Percentiles rank a stretch among this genome's conserved stretches.
phyloP scores from a whole-genome alignment of 2,888 invertebrate species.

The Diaphora mendica region DNA sequence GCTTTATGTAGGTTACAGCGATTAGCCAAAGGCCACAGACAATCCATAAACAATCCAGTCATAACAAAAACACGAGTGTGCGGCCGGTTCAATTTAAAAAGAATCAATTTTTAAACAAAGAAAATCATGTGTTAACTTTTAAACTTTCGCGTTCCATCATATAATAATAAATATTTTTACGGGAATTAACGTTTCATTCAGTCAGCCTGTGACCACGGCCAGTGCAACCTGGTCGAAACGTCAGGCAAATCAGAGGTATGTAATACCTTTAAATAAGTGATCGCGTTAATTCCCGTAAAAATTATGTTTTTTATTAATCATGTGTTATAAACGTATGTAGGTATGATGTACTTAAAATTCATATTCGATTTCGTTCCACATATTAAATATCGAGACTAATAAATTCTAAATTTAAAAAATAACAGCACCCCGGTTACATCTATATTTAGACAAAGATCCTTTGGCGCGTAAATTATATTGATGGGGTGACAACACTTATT shows the following conservation, averaged over 20 bases:
- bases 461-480: not conserved
- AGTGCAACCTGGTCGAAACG: no score
- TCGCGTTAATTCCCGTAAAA: no score
- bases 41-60: slow-evolving; percentile 24
- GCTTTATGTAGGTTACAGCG: slow-evolving; percentile 1
- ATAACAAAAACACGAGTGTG: slow-evolving; percentile 22
- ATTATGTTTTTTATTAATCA: no score
- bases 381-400: not conserved
- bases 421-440: slow-evolving; percentile 35
- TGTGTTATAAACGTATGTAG: not conserved
- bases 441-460: not conserved
- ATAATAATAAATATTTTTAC: no score
- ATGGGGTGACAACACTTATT: not conserved
- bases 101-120: slow-evolving; percentile 20
- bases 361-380: not conserved
- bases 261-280: no score
- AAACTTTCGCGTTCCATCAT: no score
- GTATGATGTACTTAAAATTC: not conserved
- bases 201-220: no score
- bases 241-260: no score
- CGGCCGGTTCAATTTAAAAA: slow-evolving; percentile 32
- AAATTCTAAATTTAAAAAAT: slow-evolving; percentile 21
- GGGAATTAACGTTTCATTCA: no score
- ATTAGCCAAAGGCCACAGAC: slow-evolving; percentile 1
- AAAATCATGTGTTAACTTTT: no score